phyloP scores from a whole-genome alignment of 1,140 invertebrate genomes.

The Thaumatotibia leucotreta region DNA sequence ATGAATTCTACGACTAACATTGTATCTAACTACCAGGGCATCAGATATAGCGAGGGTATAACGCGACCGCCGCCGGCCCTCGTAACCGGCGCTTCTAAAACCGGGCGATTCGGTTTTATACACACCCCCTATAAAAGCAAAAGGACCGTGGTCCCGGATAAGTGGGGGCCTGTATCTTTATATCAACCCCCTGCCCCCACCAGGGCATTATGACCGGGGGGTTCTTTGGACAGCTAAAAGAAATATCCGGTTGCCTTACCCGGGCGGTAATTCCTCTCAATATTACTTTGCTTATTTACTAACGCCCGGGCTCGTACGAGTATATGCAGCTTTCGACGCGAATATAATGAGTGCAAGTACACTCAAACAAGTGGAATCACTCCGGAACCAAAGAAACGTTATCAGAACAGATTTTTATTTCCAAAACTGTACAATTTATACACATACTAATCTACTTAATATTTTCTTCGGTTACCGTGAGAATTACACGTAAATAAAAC shows the following conservation, averaged over 20 bases:
- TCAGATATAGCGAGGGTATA: conserved; percentile 61
- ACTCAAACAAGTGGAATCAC: too few relatives aligned
- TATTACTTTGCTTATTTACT: conserved; percentile 68
- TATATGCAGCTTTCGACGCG: too few relatives aligned
- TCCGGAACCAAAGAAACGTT: too few relatives aligned
- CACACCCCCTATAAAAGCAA: conserved; percentile 77
- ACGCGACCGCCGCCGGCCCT: conserved; percentile 66
- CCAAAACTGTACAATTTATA: too few relatives aligned
- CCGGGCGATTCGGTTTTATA: conserved; percentile 72
- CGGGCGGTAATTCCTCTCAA: conserved; percentile 66
- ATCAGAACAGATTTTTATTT: too few relatives aligned
- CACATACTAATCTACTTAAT: too few relatives aligned
- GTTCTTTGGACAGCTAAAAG: conserved; percentile 74
- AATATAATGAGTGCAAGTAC: too few relatives aligned
- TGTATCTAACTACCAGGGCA: conserved; percentile 59
- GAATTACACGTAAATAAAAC: too few relatives aligned
- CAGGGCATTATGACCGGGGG: conserved; percentile 70
- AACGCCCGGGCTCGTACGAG: too few relatives aligned
- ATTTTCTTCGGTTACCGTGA: too few relatives aligned
- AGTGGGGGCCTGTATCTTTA: conserved; percentile 75
- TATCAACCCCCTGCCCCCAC: conserved; percentile 62
- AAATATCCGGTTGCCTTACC: conserved; percentile 72
- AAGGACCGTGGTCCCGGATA: conserved; percentile 73
- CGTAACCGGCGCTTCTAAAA: conserved; percentile 60
- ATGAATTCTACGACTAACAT: too few relatives aligned